Conservation (phyloP, 2,888 invertebrate genomes). For the Anticlea derivata region DNA sequence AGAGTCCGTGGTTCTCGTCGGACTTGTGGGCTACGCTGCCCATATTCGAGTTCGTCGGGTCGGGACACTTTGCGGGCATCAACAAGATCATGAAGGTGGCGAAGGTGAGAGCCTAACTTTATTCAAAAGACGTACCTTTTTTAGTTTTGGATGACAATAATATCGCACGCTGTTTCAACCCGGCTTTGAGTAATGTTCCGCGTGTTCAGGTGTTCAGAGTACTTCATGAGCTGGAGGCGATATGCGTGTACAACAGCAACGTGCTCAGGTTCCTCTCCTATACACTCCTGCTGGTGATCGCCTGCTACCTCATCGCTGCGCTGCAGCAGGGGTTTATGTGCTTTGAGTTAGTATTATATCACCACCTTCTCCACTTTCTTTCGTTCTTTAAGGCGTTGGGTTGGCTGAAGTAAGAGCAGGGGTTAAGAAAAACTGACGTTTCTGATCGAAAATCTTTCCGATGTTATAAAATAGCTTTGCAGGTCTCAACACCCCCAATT, state of each 20-base stretch:
- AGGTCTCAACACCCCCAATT: too few relatives aligned
- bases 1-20: conserved; percentile 61
- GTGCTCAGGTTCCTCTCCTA: conserved; percentile 61
- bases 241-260: conserved; percentile 59
- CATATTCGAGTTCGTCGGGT: conserved; percentile 58
- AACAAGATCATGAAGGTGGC: conserved; percentile 66
- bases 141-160: too few relatives aligned
- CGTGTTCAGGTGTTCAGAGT: conserved; percentile 57
- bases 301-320: conserved; percentile 64
- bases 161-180: too few relatives aligned
- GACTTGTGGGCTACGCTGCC: conserved; percentile 64
- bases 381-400: too few relatives aligned
- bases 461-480: too few relatives aligned
- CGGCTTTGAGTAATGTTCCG: background rate
- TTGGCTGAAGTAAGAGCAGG: too few relatives aligned
- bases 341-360: conserved; percentile 59
- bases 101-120: conserved; percentile 56
- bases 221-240: conserved; percentile 58
- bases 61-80: conserved; percentile 63
- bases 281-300: conserved; percentile 56
- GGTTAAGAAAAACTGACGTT: too few relatives aligned
- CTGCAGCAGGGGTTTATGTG: conserved; percentile 70
- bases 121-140: too few relatives aligned
- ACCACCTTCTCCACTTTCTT: too few relatives aligned
- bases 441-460: too few relatives aligned